Percentiles rank a stretch among this genome's conserved stretches.
Evolutionary conservation across 2,888 invertebrate genomes (phyloP).

Genomic region (Adelognathus sp.): DNA sequence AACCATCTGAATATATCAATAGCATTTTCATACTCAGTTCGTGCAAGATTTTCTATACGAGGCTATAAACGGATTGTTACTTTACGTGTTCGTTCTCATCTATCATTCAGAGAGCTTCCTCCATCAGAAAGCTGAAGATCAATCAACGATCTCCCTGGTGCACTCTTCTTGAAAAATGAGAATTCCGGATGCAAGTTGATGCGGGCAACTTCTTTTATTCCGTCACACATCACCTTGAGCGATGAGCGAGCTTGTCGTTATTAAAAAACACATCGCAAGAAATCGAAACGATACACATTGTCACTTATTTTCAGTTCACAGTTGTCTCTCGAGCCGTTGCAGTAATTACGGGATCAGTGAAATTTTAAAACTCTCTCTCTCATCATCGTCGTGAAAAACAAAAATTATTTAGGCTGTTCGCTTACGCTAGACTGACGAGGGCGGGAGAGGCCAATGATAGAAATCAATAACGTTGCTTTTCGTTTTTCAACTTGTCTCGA

Average conservation of each 20-base stretch:
- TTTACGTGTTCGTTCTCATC: too few species aligned
- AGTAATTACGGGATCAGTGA: slow-evolving; percentile 55
- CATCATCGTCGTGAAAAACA: slow-evolving; percentile 34
- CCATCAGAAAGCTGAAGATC: too few species aligned
- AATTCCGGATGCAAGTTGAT: too few species aligned
- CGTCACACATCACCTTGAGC: too few species aligned
- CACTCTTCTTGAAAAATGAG: too few species aligned
- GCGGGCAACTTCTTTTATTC: too few species aligned
- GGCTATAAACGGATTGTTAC: too few species aligned
- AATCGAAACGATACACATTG: slow-evolving; percentile 29
- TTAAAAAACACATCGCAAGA: slow-evolving; percentile 11
- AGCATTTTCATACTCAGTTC: too few species aligned
- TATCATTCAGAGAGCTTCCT: too few species aligned
- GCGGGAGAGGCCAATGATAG: slow-evolving; percentile 33
- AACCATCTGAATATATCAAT: too few species aligned
- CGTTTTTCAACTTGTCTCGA: slow-evolving; percentile 69
- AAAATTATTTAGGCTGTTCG: slow-evolving; percentile 61
- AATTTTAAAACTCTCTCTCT: slow-evolving; percentile 59
- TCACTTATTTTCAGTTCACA: neutral
- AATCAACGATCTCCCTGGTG: too few species aligned
- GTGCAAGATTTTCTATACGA: too few species aligned
- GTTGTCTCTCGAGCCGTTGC: slow-evolving; percentile 35
- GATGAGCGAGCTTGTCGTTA: slow-evolving; percentile 1
- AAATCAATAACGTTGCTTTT: slow-evolving; percentile 72
- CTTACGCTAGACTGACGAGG: slow-evolving; percentile 58